Evolutionary conservation across 2,797 vertebrate genomes (phyloP), one percentile per base, ranked within the genome.

Genomic region (Pagetopsis macropterus): DNA sequence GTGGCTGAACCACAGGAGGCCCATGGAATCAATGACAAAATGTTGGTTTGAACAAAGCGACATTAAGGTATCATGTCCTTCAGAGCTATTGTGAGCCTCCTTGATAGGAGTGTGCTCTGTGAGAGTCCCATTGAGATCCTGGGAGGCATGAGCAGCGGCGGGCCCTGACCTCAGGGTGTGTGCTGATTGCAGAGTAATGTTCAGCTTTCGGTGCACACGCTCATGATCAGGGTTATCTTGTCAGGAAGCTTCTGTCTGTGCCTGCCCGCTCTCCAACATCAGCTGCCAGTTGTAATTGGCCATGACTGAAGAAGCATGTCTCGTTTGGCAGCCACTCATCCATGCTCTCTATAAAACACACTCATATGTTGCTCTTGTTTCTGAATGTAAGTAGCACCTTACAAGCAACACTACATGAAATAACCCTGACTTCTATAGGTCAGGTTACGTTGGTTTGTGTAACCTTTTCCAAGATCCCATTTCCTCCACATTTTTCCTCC

Each of bases 401-500:
- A 71, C 52, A 44, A 74, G 76, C 27, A 55, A 49, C 79, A 79
- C 48, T 60, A 56, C 65, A 77, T 73, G 3, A 56, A 72, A 79
- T 70, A 66, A 65, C 37, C 52, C 9, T n/a, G 27, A n/a, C 64
- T 65, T 55, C 81, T 75, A 79, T 55, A 40, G 82, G 69, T 77
- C 74, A 72, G 81, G n/a, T 66, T 54, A 70, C 62, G 15, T 37
- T 9, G 19, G 79, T 79, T 83, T 76, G 63, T 72, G 63, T 71
- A 78, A 66, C 56, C 76, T 76, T 85, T 75, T 59, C 74, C 14
- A 80, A 82, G 88, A 84, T 71, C 31, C 52, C 54, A 70, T 89
- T 89, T 91, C 87, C 86, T 85, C 85, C 55, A 68, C 75, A 70
- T 86, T 65, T 72, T 75, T 87, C 88, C 84, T 84, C 56, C 54